Percentiles rank a stretch among this genome's conserved stretches.
These are phyloP conservation scores for Leptopilina myrica DNA, from an alignment of 2,888 invertebrate species.

Conservation along the genomic window DNA sequence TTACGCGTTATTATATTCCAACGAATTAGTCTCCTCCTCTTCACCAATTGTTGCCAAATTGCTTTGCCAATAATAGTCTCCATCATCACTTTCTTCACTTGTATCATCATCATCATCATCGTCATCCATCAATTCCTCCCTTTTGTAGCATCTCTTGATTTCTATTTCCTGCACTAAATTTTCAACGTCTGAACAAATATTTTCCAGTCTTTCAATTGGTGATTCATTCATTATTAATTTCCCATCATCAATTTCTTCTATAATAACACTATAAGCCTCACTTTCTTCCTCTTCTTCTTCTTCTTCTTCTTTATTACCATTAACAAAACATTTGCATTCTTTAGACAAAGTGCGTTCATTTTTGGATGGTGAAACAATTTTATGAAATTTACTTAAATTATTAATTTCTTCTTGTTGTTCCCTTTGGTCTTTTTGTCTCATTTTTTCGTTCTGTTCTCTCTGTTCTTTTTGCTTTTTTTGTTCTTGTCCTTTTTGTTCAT, in stretches of 20 bases:
- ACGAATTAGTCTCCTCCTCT: conserved; percentile 79
- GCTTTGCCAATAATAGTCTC: conserved; percentile 73
- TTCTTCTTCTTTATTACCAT: background rate
- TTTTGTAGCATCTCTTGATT: conserved; percentile 40
- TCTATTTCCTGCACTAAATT: conserved; percentile 7
- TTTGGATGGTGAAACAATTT: no score
- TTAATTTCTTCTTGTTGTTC: no score
- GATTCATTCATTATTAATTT: background rate
- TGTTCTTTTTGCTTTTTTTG: no score
- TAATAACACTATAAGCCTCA: conserved; percentile 15
- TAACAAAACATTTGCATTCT: no score
- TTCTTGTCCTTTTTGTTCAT: no score
- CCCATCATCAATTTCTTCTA: background rate
- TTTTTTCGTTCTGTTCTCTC: no score
- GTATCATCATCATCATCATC: conserved; percentile 78
- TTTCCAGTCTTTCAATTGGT: background rate
- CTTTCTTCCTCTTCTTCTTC: background rate
- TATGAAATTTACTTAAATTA: no score
- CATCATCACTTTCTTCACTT: conserved; percentile 74
- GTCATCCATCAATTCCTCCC: conserved; percentile 49
- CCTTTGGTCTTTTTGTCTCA: no score
- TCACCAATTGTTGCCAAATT: conserved; percentile 84
- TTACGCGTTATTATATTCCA: conserved; percentile 70
- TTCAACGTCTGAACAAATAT: conserved; percentile 41
- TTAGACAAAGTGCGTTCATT: no score